Evolutionary conservation across 2,888 invertebrate species (phyloP).

Genomic region (Nephrocerus scutellatus): DNA sequence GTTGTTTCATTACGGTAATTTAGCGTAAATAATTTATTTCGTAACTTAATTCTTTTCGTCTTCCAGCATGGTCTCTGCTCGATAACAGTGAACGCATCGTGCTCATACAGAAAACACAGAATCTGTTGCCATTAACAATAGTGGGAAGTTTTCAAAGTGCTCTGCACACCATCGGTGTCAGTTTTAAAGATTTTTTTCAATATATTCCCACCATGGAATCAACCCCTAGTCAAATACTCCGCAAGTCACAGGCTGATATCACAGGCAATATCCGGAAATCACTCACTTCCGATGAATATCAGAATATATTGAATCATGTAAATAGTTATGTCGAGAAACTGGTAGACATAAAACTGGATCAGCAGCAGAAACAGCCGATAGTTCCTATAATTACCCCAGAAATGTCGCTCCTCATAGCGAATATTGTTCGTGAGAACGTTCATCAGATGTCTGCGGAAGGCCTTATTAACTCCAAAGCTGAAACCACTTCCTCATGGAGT

Average conservation of each 20-base stretch:
- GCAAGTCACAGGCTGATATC: conserved; percentile 11
- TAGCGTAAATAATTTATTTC: conserved; percentile 1
- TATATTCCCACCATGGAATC: conserved; percentile 15
- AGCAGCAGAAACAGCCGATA: conserved; percentile 23
- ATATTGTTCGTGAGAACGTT: conserved; percentile 37
- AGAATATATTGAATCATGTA: conserved; percentile 42
- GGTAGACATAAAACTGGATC: conserved; percentile 36
- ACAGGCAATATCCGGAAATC: conserved; percentile 31
- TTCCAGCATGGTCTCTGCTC: conserved; percentile 37
- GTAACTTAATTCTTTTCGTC: neutral
- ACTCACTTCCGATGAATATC: conserved; percentile 39
- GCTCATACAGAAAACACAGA: conserved; percentile 28
- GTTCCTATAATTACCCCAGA: conserved; percentile 25
- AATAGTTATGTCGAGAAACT: conserved; percentile 43
- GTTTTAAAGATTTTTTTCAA: conserved; percentile 25
- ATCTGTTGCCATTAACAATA: conserved; percentile 37
- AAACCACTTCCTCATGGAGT: conserved; percentile 26
- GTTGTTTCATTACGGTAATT: too few species aligned
- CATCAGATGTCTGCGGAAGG: conserved; percentile 24
- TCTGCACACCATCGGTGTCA: conserved; percentile 23
- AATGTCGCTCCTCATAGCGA: conserved; percentile 34
- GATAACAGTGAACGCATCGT: conserved; percentile 45
- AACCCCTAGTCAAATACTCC: conserved; percentile 17
- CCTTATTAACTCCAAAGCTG: conserved; percentile 18
- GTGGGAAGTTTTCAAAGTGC: conserved; percentile 29